Percentiles rank a stretch among this genome's conserved stretches.
Evolutionary conservation across 1,140 invertebrate genomes (phyloP).

Genomic region (honey bee (Apis mellifera)): DNA sequence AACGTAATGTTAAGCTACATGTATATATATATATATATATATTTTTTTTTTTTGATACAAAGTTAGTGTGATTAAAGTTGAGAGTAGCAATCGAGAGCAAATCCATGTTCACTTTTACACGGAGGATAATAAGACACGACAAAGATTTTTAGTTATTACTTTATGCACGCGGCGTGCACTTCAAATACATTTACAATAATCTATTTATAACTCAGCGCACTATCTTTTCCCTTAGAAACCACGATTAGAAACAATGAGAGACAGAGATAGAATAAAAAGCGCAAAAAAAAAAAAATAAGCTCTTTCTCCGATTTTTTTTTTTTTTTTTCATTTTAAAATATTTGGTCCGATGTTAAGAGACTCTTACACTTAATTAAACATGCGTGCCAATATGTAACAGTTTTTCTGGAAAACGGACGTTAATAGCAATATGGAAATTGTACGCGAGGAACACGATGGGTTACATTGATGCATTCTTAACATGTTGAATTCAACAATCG

Average conservation of each 20-base stretch:
- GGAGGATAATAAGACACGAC: not conserved
- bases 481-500: not conserved
- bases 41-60: conserved; percentile 19
- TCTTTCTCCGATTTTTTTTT: conserved; percentile 21
- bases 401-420: conserved; percentile 25
- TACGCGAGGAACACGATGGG: conserved; percentile 11
- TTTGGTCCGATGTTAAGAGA: conserved; percentile 55
- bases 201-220: not conserved
- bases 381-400: not conserved
- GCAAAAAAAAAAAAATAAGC: conserved; percentile 29
- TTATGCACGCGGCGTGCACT: not conserved
- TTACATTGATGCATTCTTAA: not conserved
- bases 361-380: conserved; percentile 38
- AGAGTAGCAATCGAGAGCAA: not conserved
- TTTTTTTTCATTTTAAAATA: conserved; percentile 10
- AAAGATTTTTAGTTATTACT: conserved; percentile 20
- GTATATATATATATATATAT: too few species aligned
- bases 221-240: not conserved
- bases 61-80: not conserved
- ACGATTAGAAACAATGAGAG: conserved; percentile 24
- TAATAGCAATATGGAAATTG: conserved; percentile 22
- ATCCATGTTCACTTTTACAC: not conserved
- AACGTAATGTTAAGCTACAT: not conserved
- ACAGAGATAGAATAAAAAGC: conserved; percentile 19
- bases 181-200: not conserved